Evolutionary conservation across 2,888 invertebrate genomes (phyloP).

Genomic region (Lepas anatifera): DNA sequence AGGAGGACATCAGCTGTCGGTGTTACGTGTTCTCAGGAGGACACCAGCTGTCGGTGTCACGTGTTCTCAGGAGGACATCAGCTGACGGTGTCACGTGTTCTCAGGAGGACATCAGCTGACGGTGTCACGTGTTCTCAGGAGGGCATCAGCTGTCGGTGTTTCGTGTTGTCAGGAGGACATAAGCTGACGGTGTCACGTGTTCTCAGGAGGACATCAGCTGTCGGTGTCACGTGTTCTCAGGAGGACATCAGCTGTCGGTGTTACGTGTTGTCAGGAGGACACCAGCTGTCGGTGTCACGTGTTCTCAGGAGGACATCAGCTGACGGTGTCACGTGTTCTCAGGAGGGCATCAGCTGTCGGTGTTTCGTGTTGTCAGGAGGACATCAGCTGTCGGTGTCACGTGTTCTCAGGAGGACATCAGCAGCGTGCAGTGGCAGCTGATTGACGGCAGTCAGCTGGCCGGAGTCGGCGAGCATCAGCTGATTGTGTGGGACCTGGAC

Average conservation of each 20-base stretch:
- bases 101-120: no score
- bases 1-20: not conserved
- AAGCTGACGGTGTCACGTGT: not conserved
- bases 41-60: no score
- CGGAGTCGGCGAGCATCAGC: constrained; percentile 12
- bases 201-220: not conserved
- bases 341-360: no score
- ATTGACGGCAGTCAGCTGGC: constrained; percentile 12
- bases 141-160: no score
- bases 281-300: not conserved
- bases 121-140: no score
- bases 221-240: not conserved
- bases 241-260: not conserved
- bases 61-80: no score
- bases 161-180: no score
- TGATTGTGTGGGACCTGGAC: not conserved
- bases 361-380: not conserved
- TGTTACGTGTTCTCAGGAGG: not conserved
- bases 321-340: no score
- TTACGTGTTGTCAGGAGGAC: no score
- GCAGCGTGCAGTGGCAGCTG: constrained; percentile 15
- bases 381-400: no score
- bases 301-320: not conserved
- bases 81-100: no score
- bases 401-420: constrained; percentile 6